These are phyloP conservation scores for Allobates femoralis DNA, from an alignment of 2,797 vertebrate species.

Conservation along the genomic window DNA sequence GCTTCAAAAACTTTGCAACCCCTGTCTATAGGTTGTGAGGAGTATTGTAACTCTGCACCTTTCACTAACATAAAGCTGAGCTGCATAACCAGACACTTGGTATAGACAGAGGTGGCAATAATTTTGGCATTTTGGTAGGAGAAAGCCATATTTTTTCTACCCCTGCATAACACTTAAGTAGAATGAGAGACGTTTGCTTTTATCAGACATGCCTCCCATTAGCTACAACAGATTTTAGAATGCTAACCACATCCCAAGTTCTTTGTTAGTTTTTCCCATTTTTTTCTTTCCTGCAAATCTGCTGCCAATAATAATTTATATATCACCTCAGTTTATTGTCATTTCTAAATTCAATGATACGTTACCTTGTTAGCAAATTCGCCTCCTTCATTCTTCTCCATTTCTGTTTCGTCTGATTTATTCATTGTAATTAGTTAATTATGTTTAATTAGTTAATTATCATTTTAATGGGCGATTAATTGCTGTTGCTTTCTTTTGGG, in stretches of 20 bases:
- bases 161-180: background rate
- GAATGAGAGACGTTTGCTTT: constrained; percentile 3
- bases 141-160: too few species aligned
- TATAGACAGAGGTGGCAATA: too few species aligned
- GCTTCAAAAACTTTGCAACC: too few species aligned
- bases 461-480: constrained; percentile 56
- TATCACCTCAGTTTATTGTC: constrained; percentile 14
- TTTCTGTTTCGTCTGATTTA: constrained; percentile 52
- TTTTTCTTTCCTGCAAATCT: background rate
- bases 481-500: constrained; percentile 17
- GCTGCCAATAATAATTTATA: constrained; percentile 35
- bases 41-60: too few species aligned
- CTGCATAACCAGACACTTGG: too few species aligned
- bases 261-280: background rate
- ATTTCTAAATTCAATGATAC: constrained; percentile 36
- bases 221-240: background rate
- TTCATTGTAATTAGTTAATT: constrained; percentile 47
- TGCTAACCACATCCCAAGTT: background rate
- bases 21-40: too few species aligned
- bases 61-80: too few species aligned
- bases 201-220: background rate
- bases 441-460: constrained; percentile 59
- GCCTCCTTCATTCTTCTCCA: constrained; percentile 9
- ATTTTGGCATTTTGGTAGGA: too few species aligned
- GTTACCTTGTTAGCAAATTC: constrained; percentile 32